Conservation (phyloP, 2,113 vertebrate genomes). For the Serinus canaria region DNA sequence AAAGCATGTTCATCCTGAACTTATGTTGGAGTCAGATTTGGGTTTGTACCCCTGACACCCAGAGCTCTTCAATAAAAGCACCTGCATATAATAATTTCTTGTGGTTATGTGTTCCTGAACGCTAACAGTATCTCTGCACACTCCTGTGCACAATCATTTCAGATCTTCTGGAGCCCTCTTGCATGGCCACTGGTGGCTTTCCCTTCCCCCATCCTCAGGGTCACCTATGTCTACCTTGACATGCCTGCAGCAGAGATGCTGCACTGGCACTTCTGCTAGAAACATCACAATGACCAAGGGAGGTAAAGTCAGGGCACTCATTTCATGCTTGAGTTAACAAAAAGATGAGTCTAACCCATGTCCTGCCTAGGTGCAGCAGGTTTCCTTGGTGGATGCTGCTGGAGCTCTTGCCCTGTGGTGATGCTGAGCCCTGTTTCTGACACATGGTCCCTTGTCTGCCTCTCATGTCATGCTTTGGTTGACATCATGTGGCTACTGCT, state of each 20-base stretch:
- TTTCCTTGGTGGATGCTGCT: neutral
- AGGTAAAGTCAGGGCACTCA: rapidly evolving
- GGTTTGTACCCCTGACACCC: too few relatives aligned
- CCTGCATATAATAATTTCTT: too few relatives aligned
- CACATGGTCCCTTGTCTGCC: rapidly evolving
- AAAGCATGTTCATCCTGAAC: too few relatives aligned
- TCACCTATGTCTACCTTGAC: rapidly evolving
- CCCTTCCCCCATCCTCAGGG: too few relatives aligned
- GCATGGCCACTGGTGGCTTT: rapidly evolving
- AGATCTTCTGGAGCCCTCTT: neutral
- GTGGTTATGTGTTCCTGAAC: too few relatives aligned
- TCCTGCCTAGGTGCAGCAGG: too few relatives aligned
- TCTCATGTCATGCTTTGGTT: too few relatives aligned
- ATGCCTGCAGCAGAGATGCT: neutral
- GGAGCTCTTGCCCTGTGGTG: neutral
- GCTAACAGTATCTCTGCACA: neutral
- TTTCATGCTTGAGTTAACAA: rapidly evolving
- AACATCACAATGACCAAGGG: rapidly evolving
- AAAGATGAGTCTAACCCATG: rapidly evolving
- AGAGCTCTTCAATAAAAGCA: too few relatives aligned
- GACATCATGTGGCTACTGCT: neutral
- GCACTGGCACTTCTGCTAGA: neutral
- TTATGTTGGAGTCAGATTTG: too few relatives aligned
- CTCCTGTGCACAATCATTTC: rapidly evolving
- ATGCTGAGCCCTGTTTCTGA: neutral